Evolutionary conservation across 92 coral and sea anemone species (phyloP), one percentile per base, ranked within the genome.

Genomic region (Zoanthus gigantus): DNA sequence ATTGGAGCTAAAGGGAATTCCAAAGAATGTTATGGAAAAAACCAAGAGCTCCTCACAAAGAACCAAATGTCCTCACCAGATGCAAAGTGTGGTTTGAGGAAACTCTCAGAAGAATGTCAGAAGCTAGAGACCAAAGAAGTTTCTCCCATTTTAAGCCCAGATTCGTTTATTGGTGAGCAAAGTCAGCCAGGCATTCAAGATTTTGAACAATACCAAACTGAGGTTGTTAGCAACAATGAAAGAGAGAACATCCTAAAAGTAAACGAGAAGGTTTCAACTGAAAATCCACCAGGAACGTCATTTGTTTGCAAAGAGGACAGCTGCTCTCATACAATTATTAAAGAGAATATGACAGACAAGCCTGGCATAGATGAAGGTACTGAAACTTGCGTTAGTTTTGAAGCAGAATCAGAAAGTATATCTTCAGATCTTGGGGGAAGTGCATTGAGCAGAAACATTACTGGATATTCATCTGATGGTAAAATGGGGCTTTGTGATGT

Each of bases 111-210:
- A 29, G 28, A 66, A 48, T 17, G 18, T 14, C 18, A 81, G 16
- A 17, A 28, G 47, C 45, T 28, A 10, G 47, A 6, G 11, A 5
- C 29, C 45, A 23, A 29, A 34, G 58, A 81, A 0, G 45, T 81
- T n/a, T 81, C 85, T 14, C 85, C 85, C 37, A 81, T 81, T 81
- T 66, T 81, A 66, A 65, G 75, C 12, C 85, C 85, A n/a, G 85
- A 81, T 66, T 81, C 76, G 58, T 63, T 81, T 67, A 50, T 68
- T 23, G 65, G 44, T 47, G 85, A 81, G 28, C 85, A 66, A 28
- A 81, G 85, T 48, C 76, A 46, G 29, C 30, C 0, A 81, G 76
- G 66, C 13, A 14, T 32, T 45, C 74, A 76, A 46, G 46, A 45
- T 37, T 16, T n/a, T 12, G 72, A 23, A 3, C 73, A 42, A 44